These are phyloP conservation scores for Silurus meridionalis DNA, from an alignment of 2,113 vertebrate genomes.

Conservation along the genomic window DNA sequence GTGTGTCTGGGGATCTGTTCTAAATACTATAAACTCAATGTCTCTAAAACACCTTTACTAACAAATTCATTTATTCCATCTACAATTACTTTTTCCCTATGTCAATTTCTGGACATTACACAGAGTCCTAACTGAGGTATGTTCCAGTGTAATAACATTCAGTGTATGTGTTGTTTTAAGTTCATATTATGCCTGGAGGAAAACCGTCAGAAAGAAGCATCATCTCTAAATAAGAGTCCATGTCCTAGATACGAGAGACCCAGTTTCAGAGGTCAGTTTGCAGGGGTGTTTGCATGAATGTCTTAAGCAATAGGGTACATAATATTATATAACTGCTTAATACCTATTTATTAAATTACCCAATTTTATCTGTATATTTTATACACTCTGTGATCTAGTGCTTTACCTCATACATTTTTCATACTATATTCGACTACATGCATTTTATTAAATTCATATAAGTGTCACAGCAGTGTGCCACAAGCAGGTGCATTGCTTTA, in stretches of 20 bases:
- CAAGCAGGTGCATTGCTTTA: not conserved
- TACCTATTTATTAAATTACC: not conserved
- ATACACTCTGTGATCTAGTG: not conserved
- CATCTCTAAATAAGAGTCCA: slow-evolving; percentile 61
- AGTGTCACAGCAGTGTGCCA: too few species aligned
- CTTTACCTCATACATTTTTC: not conserved
- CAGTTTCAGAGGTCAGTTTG: slow-evolving; percentile 61
- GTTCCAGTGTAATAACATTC: slow-evolving; percentile 39
- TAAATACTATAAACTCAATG: slow-evolving; percentile 58
- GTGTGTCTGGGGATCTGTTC: slow-evolving; percentile 70
- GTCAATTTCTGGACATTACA: not conserved
- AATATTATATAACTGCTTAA: not conserved
- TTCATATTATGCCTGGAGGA: slow-evolving; percentile 45
- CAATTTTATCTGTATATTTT: not conserved
- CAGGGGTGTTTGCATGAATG: not conserved
- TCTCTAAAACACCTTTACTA: slow-evolving; percentile 40
- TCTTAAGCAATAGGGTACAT: not conserved
- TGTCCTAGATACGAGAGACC: slow-evolving; percentile 68
- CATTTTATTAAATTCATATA: not conserved
- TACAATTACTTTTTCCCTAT: not conserved
- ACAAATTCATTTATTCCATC: slow-evolving; percentile 50
- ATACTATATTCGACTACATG: not conserved
- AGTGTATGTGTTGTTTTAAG: slow-evolving; percentile 34
- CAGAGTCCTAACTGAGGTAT: not conserved
- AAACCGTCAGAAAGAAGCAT: slow-evolving; percentile 57